Evolutionary conservation across 1,140 invertebrate genomes (phyloP), one percentile per base, ranked within the genome.

Genomic region (Phenacoccus solenopsis): DNA sequence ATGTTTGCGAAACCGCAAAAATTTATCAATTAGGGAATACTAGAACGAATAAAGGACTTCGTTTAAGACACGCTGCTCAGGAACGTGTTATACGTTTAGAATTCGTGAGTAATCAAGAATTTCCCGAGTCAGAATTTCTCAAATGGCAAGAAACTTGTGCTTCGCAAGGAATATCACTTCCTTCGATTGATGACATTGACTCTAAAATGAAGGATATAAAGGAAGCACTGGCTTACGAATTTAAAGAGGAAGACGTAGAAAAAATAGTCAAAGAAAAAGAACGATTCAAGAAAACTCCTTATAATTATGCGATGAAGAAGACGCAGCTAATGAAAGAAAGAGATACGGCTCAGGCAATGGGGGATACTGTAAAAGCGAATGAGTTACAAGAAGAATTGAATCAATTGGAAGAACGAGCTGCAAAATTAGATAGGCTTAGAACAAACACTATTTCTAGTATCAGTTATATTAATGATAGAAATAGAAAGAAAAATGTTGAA

Each of bases 271-370:
- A 87, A 75, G 94, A 98, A 77, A 98, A 98, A 79, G 89, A 90
- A 73, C 85, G 90, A 72, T 98, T 98, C 78, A 88, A 94, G 72
- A 87, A 90, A 56, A 89, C 88, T 74, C 95, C 96, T 0, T 93
- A 91, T 71, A 99, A 99, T 80, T 98, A 96, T 81, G 97, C 96
- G 0, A 92, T 98, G 88, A 92, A 90, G 77, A 98, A 99, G 77
- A 94, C 94, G 0, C 85, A 91, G 73, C 81, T 98, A 0, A 90
- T 98, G 87, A 96, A 98, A 78, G 86, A 91, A 74, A 85, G 91
- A 75, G 91, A 93, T 74, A 85, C 85, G 56, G 88, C 88, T 1
- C 78, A 76, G 21, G 72, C 77, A 67, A 78, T 74, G 79, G 80
- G 78, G 61, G 73, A 57, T 27, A 22, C 35, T 4, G 1, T n/a